Conservation (phyloP, 2,113 vertebrate species). For the Epinephelus moara region DNA sequence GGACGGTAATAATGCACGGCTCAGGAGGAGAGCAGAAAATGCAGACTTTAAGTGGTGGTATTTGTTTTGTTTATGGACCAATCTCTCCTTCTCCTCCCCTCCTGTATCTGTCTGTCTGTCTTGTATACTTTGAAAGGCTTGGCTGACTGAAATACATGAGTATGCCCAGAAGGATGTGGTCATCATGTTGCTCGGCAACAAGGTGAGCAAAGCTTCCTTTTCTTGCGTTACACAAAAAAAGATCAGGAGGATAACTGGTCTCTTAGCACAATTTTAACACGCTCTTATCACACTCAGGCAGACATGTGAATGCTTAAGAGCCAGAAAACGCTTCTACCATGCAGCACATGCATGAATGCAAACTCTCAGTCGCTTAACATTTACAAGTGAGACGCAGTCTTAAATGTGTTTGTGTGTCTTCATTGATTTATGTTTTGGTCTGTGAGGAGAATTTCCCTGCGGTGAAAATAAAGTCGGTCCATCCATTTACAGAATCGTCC, state of each 20-base stretch:
- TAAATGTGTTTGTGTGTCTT: background rate
- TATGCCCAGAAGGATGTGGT: slow-evolving; percentile 98
- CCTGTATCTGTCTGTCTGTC: slow-evolving; percentile 46
- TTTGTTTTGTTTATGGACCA: slow-evolving; percentile 40
- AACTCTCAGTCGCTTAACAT: slow-evolving; percentile 3
- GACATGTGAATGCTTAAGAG: slow-evolving; percentile 35
- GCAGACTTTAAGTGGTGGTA: slow-evolving; percentile 16
- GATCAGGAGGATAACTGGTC: slow-evolving; percentile 64
- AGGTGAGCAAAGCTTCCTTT: slow-evolving; percentile 86
- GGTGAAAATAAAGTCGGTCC: background rate
- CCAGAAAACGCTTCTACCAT: slow-evolving; percentile 2
- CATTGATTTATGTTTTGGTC: slow-evolving; percentile 8
- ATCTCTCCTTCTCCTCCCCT: background rate
- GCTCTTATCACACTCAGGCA: slow-evolving; percentile 64
- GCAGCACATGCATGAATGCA: background rate
- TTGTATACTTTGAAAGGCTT: slow-evolving; percentile 80
- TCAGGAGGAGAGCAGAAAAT: background rate
- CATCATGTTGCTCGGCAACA: slow-evolving; percentile 99
- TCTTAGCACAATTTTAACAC: slow-evolving; percentile 45
- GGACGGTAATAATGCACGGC: slow-evolving; percentile 20
- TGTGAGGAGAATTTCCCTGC: slow-evolving; percentile 2
- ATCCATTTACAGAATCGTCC: background rate
- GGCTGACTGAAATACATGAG: slow-evolving; percentile 93
- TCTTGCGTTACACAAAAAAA: slow-evolving; percentile 58
- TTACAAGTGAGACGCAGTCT: background rate